phyloP scores from a whole-genome alignment of 2,113 vertebrate genomes.

The Leptosomus discolor region DNA sequence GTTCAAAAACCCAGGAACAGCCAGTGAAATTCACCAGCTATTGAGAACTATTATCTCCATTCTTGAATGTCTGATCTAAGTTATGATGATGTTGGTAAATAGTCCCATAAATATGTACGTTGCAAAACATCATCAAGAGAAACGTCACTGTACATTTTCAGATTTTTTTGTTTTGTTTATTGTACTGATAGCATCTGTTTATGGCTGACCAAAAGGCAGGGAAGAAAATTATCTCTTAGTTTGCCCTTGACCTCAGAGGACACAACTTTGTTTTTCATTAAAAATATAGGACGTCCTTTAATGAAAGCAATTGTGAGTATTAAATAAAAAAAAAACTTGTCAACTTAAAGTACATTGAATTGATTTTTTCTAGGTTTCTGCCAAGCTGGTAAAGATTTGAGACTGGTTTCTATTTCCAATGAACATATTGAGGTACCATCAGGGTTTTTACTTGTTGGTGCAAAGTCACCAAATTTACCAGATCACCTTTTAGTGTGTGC shows the following conservation, averaged over 20 bases:
- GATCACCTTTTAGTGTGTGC: constrained; percentile 91
- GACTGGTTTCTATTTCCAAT: constrained; percentile 82
- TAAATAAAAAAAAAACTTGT: background rate
- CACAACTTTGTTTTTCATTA: background rate
- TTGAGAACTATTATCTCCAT: background rate
- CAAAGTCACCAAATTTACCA: constrained; percentile 85
- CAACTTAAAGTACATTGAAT: background rate
- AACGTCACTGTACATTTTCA: background rate
- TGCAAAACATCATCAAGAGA: background rate
- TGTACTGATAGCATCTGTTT: background rate
- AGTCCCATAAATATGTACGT: background rate
- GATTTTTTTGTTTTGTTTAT: background rate
- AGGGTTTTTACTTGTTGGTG: constrained; percentile 89
- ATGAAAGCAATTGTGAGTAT: background rate
- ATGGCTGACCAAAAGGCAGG: background rate
- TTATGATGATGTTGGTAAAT: background rate
- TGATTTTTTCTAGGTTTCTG: constrained; percentile 82
- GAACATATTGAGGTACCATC: constrained; percentile 86
- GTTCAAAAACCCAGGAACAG: background rate
- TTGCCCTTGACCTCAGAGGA: background rate
- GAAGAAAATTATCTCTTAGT: background rate
- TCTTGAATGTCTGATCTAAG: background rate
- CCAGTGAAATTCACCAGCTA: background rate
- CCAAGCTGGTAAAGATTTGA: constrained; percentile 92
- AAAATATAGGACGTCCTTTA: background rate